Evolutionary conservation across 2,888 invertebrate species (phyloP), one percentile per base, ranked within the genome.

Genomic region (Mythimna lalbum): DNA sequence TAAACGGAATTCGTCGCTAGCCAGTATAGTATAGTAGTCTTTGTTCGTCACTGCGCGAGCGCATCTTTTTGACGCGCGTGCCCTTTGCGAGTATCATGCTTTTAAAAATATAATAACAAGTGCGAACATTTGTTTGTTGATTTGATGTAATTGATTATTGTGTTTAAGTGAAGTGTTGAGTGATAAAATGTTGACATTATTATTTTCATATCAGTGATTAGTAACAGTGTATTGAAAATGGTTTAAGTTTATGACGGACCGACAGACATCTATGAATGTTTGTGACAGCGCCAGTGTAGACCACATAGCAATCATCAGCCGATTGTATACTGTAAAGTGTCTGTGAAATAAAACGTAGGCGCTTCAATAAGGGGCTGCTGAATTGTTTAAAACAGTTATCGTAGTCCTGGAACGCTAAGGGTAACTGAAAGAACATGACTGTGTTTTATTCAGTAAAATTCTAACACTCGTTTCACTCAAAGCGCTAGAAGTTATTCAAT

Each of bases 1-100:
- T 87, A 90, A 86, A 79, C 65, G 55, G 76, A 84, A 83, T 83
- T 84, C 61, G n/a, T n/a, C n/a, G n/a, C n/a, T n/a, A n/a, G n/a
- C n/a, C n/a, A n/a, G n/a, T n/a, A n/a, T n/a, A n/a, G n/a, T n/a
- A n/a, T n/a, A n/a, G n/a, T n/a, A n/a, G n/a, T n/a, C n/a, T n/a
- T n/a, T n/a, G n/a, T n/a, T n/a, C n/a, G 80, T 81, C 78, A 82
- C 81, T 82, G 81, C 63, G 85, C 73, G 56, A 73, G 69, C 85
- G 86, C 81, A 76, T 81, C 67, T 73, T 69, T 70, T 56, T 65
- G 71, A 73, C 75, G 65, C 59, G 70, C 57, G 63, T 70, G 68
- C 75, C 63, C 70, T 78, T 69, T 74, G 36, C 23, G 50, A 71
- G 39, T 52, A 47, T 52, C 50, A 56, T 43, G 43, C 31, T 56